phyloP scores from a whole-genome alignment of 2,113 vertebrate genomes.

The Theristicus caerulescens region DNA sequence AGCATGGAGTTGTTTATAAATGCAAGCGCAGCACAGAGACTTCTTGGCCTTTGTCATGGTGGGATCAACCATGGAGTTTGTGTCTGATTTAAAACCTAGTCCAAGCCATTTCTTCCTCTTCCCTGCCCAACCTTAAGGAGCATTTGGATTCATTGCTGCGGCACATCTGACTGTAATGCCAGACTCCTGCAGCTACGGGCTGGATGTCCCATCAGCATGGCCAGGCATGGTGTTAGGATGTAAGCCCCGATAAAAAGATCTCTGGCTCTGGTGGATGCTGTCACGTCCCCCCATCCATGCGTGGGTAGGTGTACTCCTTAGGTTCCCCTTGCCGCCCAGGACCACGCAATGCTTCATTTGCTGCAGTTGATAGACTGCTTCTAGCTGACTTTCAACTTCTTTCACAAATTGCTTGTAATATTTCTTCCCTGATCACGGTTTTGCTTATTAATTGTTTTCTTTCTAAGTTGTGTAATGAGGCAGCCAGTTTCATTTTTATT shows the following conservation, averaged over 20 bases:
- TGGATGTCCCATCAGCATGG: neutral
- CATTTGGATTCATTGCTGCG: neutral
- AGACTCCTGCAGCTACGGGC: neutral
- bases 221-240: neutral
- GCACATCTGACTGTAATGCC: neutral
- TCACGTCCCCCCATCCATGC: too few relatives aligned
- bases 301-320: neutral
- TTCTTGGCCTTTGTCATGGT: neutral
- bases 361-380: neutral
- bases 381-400: neutral
- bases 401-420: neutral
- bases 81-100: neutral
- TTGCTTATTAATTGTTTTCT: conserved; percentile 2
- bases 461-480: conserved; percentile 21
- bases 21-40: neutral
- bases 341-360: neutral
- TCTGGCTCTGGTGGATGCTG: neutral
- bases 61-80: neutral
- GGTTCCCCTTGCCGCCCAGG: neutral
- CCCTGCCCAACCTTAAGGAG: neutral
- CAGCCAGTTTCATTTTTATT: neutral
- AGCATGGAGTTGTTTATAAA: neutral
- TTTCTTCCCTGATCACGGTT: neutral
- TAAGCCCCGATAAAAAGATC: neutral
- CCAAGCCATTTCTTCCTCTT: neutral